phyloP scores from a whole-genome alignment of 2,888 invertebrate species.

The Dryadula phaetusa region DNA sequence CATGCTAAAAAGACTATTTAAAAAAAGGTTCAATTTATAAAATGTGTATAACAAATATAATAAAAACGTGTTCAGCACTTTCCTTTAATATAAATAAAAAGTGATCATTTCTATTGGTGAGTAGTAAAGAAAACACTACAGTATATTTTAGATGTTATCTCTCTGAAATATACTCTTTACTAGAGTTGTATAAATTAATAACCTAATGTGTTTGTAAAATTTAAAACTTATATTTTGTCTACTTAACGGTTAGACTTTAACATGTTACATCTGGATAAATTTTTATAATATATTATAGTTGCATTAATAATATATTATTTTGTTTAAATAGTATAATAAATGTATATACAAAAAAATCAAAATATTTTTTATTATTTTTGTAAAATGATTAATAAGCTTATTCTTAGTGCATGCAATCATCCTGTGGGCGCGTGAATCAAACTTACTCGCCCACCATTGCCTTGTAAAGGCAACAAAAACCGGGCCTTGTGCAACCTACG shows the following conservation, averaged over 20 bases:
- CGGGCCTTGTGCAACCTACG: slow-evolving; percentile 65
- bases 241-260: background rate
- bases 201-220: too few relatives aligned
- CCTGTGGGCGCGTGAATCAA: slow-evolving; percentile 74
- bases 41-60: background rate
- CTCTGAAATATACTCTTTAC: too few relatives aligned
- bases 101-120: background rate
- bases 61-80: background rate
- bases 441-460: slow-evolving; percentile 61
- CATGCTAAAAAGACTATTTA: slow-evolving; percentile 13
- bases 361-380: slow-evolving; percentile 31
- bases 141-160: background rate
- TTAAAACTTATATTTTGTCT: slow-evolving; percentile 10
- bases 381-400: slow-evolving; percentile 41
- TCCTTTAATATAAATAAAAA: background rate
- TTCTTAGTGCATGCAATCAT: slow-evolving; percentile 59
- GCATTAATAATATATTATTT: too few relatives aligned
- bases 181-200: too few relatives aligned
- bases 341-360: background rate
- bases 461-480: slow-evolving; percentile 59
- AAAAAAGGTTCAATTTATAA: background rate
- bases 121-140: background rate
- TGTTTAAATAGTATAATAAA: too few relatives aligned
- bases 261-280: background rate
- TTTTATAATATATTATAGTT: background rate